Percentiles rank a stretch among this genome's conserved stretches.
Evolutionary conservation across 2,113 vertebrate species (phyloP).

Genomic region (Xenopus laevis): DNA sequence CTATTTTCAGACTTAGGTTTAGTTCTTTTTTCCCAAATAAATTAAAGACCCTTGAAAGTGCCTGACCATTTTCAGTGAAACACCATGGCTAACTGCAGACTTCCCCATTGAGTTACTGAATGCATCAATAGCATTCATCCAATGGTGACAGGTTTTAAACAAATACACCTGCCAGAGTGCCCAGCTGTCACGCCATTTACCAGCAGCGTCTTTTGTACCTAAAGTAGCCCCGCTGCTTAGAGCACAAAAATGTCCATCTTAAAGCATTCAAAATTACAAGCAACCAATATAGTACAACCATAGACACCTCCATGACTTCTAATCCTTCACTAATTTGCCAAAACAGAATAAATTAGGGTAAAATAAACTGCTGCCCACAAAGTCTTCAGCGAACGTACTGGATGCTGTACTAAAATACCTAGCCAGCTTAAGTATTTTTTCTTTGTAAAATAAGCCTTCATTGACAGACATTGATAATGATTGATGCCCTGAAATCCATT

Average conservation of each 20-base stretch:
- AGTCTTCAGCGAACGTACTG: neutral
- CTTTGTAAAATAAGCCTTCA: too few species aligned
- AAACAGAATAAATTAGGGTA: slow-evolving; percentile 35
- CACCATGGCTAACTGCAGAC: slow-evolving; percentile 36
- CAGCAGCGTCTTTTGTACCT: slow-evolving; percentile 35
- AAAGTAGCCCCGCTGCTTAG: slow-evolving; percentile 29
- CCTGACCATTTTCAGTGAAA: slow-evolving; percentile 38
- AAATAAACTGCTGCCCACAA: slow-evolving; percentile 11
- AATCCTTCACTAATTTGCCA: slow-evolving; percentile 40
- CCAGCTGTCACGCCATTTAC: slow-evolving; percentile 42
- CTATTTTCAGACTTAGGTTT: slow-evolving; percentile 37
- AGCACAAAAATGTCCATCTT: slow-evolving; percentile 41
- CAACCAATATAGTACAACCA: slow-evolving; percentile 37
- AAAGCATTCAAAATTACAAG: slow-evolving; percentile 43
- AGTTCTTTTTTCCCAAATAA: slow-evolving; percentile 26
- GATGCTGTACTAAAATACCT: too few species aligned
- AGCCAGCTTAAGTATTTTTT: too few species aligned
- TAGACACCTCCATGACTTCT: slow-evolving; percentile 37
- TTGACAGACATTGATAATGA: too few species aligned
- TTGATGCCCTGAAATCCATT: too few species aligned
- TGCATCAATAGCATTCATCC: slow-evolving; percentile 41
- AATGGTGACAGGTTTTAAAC: slow-evolving; percentile 41
- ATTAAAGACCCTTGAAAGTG: slow-evolving; percentile 40
- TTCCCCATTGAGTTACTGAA: slow-evolving; percentile 36
- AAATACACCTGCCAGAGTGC: slow-evolving; percentile 43